Evolutionary conservation across 2,113 vertebrate genomes (phyloP).

Genomic region (Sphaerodactylus townsendi): DNA sequence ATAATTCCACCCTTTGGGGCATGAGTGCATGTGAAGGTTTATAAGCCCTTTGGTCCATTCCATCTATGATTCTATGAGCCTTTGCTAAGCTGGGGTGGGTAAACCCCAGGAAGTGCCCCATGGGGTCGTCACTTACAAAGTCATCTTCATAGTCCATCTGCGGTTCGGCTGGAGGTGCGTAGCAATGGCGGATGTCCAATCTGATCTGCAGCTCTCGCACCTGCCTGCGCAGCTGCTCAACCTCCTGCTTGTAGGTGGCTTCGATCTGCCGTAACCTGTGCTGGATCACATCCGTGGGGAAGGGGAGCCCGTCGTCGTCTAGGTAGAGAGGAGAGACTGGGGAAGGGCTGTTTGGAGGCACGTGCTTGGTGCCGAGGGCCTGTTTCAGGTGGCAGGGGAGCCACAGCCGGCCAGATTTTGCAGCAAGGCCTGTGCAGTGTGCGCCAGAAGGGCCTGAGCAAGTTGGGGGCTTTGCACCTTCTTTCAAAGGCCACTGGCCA

Average conservation of each 20-base stretch:
- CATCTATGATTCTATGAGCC: neutral
- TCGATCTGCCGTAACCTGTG: slow-evolving; percentile 96
- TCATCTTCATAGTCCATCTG: slow-evolving; percentile 96
- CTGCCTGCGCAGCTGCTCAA: slow-evolving; percentile 93
- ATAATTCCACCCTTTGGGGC: neutral
- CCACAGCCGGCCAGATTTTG: slow-evolving; percentile 70
- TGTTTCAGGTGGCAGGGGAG: slow-evolving; percentile 72
- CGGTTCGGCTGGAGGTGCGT: slow-evolving; percentile 87
- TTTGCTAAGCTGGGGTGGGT: rapidly evolving
- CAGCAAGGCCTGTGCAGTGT: slow-evolving; percentile 59
- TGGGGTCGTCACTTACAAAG: slow-evolving; percentile 84
- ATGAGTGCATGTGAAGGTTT: too few species aligned
- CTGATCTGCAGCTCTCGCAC: slow-evolving; percentile 94
- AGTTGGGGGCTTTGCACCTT: slow-evolving; percentile 58
- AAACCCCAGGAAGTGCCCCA: neutral
- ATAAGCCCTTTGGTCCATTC: neutral
- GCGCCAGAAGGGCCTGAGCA: slow-evolving; percentile 61
- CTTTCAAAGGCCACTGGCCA: slow-evolving; percentile 71
- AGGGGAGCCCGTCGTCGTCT: slow-evolving; percentile 94
- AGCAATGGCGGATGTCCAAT: slow-evolving; percentile 92
- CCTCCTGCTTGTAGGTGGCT: slow-evolving; percentile 96
- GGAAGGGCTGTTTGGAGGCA: slow-evolving; percentile 78
- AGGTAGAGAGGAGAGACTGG: slow-evolving; percentile 86
- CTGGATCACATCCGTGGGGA: slow-evolving; percentile 94
- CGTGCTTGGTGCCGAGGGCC: slow-evolving; percentile 72